Base-by-base conservation (phyloP, 2,797 vertebrate genomes). In the Artibeus jamaicensis region DNA sequence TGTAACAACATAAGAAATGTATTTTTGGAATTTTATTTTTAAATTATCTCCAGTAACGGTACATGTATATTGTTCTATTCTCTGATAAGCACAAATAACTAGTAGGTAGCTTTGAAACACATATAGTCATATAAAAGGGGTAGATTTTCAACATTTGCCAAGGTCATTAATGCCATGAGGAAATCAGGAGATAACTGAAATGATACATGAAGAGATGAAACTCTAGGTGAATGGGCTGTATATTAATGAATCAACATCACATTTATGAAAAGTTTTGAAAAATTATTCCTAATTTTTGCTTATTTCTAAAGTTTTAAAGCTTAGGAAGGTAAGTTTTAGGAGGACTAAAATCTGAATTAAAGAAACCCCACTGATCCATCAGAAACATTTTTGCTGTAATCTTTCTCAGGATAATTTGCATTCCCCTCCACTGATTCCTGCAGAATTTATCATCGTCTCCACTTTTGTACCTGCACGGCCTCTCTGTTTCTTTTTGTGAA, bases 161-260 rank as follows among this genome's bases (percentile, higher is more conserved):
- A 98, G 98, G 98, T 98, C 98, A 98, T 98, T 98, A 98, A 98
- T 97, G 96, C 98, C 96, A 97, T 95, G 87, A 96, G 97, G 97
- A 98, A 98, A 98, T 97, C 96, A 96, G 82, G 97, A 98, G 98
- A 98, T 98, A 98, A 98, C 97, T 98, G 98, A 98, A 98, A 98
- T 98, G 98, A 98, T 98, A 98, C 98, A 98, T 98, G 98, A 98
- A 98, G 96, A 97, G 98, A 97, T 95, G 92, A 98, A 98, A 98
- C 95, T 97, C 95, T 97, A 97, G 95, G 96, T 98, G 98, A 98
- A 98, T 98, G 97, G 98, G 82, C 97, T 98, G 94, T 98, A 97
- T 98, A 98, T 98, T 98, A 98, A 98, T 98, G 98, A 98, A 98
- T 98, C 98, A 98, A 97, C 98, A 98, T 98, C 98, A 98, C 95